Base-by-base conservation (phyloP, 2,888 invertebrate species). In the Strigamia transsilvanica region DNA sequence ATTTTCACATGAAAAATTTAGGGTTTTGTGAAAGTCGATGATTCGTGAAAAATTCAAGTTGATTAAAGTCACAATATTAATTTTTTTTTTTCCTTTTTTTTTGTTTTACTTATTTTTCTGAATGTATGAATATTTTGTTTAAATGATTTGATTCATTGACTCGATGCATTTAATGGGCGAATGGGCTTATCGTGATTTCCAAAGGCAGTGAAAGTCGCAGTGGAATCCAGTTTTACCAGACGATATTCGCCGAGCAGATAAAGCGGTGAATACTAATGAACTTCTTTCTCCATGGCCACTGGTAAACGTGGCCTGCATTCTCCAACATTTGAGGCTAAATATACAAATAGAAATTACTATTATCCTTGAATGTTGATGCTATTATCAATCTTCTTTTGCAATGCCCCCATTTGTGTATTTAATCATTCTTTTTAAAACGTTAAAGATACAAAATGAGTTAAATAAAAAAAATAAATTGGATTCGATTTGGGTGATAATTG, bases 201-300 rank as follows among this genome's bases (percentile, higher is more conserved):
- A 73, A 32, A 73, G 73, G 73, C 73, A 73, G 73, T 73, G 27
- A 73, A 73, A 73, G 73, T 73, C 27, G 73, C 73, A 73, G 73
- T 32, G 73, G 73, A 73, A 73, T 73, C 73, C 73, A 73, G 73
- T 73, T 73, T 73, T 73, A 73, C 73, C 73, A 73, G 73, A 73
- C 73, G 73, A 73, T 73, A 73, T 73, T 73, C 73, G 73, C 32
- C 32, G 73, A 73, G 73, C 73, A 73, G 73, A 73, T 73, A 27
- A 73, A 73, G 32, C 32, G 73, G 27, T 73, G 73, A 23, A 73
- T 73, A 73, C 73, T 73, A 73, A 73, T 73, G 73, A 66, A 10
- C 73, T 32, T 73, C 32, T 27, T 73, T 73, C 32, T 73, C 27
- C 73, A 73, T 73, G 73, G 73, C 32, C 73, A 73, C 73, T 73